A percentile compares a stretch with the other conserved stretches of the same genome.
Evolutionary conservation across 2,797 vertebrate species (phyloP).

Genomic region (Eulemur rubriventer): DNA sequence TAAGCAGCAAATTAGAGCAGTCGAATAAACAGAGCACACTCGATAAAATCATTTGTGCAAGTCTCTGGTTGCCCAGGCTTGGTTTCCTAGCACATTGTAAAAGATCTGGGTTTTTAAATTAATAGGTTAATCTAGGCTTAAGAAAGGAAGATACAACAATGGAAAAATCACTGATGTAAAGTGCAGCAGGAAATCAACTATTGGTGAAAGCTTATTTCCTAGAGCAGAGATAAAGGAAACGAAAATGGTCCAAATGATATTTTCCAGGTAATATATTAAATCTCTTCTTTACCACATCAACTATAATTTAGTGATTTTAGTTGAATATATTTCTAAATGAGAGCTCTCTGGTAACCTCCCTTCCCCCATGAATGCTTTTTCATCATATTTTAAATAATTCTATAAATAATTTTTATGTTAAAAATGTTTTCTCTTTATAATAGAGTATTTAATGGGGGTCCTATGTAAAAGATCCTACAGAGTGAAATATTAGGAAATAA

Average conservation of each 20-base stretch:
- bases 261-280: constrained; percentile 35
- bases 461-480: constrained; percentile 73
- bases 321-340: constrained; percentile 60
- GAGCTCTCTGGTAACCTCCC: not conserved
- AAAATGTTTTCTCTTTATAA: constrained; percentile 67
- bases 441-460: constrained; percentile 31
- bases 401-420: constrained; percentile 64
- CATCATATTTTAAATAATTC: constrained; percentile 66
- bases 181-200: not conserved
- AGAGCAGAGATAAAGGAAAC: constrained; percentile 31
- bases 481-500: constrained; percentile 77
- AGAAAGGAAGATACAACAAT: constrained; percentile 39
- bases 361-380: constrained; percentile 37
- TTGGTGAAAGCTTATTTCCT: not conserved
- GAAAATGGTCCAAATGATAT: not conserved
- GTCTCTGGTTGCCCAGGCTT: constrained; percentile 41
- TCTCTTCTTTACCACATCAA: constrained; percentile 35
- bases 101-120: constrained; percentile 52
- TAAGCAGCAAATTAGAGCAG: not conserved
- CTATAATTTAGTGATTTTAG: constrained; percentile 23
- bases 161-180: constrained; percentile 28
- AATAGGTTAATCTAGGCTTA: constrained; percentile 76
- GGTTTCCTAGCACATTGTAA: constrained; percentile 50
- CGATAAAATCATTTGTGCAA: not conserved
- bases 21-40: not conserved